phyloP scores from a whole-genome alignment of 2,888 invertebrate species.

The Pterostichus niger region DNA sequence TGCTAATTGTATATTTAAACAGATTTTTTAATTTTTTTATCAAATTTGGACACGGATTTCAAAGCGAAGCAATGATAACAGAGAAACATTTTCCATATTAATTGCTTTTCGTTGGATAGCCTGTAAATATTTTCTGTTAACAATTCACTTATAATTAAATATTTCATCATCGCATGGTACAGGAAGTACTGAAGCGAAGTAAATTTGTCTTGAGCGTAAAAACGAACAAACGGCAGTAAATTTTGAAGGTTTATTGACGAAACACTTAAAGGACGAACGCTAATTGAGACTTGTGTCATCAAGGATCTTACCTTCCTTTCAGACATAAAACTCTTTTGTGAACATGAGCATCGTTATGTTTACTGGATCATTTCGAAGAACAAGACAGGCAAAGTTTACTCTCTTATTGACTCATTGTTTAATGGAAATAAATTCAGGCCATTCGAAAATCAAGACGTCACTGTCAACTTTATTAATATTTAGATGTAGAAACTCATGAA shows the following conservation, averaged over 20 bases:
- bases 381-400: not conserved
- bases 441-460: slow-evolving; percentile 26
- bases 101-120: no score
- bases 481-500: slow-evolving; percentile 15
- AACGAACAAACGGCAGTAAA: not conserved
- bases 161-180: not conserved
- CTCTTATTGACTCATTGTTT: slow-evolving; percentile 23
- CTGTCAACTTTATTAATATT: slow-evolving; percentile 24
- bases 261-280: slow-evolving; percentile 11
- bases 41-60: no score
- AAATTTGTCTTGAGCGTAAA: not conserved
- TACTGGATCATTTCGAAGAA: slow-evolving; percentile 4
- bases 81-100: no score
- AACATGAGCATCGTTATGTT: slow-evolving; percentile 11
- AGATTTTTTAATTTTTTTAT: no score
- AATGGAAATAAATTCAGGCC: slow-evolving; percentile 25
- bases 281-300: slow-evolving; percentile 7
- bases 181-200: not conserved
- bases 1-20: no score
- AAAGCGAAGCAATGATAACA: no score
- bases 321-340: slow-evolving; percentile 3
- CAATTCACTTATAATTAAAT: not conserved
- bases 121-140: not conserved
- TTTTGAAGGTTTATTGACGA: slow-evolving; percentile 11
- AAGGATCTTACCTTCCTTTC: not conserved